Base-by-base conservation (phyloP, 2,113 vertebrate species). In the Aplodontia rufa region DNA sequence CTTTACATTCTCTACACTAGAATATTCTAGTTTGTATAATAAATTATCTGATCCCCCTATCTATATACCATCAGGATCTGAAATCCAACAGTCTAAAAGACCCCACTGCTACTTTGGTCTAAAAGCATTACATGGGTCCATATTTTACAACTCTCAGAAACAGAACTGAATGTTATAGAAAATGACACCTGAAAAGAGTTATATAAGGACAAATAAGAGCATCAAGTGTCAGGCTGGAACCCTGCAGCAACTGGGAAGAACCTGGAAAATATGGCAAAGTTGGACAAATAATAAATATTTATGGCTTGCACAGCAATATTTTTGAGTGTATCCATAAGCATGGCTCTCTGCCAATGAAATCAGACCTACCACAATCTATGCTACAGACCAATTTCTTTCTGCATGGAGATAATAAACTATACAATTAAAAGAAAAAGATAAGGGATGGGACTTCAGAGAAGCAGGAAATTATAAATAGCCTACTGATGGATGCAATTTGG, bases 221-320 rank as follows among this genome's bases (percentile, higher is more conserved):
- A 22, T 37, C 74, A 62, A 69, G 40, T 40, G 40, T 62, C 51
- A 51, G 45, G 32, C 51, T 53, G 69, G n/a, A 47, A 69, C 85
- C 84, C 83, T 35, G 11, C 32, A 82, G 80, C 95, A 79, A 96
- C 83, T 96, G 94, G 93, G 92, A 96, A 71, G 97, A 97, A 98
- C 98, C 98, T 98, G 97, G 97, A 92, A 97, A 97, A 97, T 94
- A 97, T 87, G 97, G 88, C 87, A 93, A 94, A 97, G 85, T 96
- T 94, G 45, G 47, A 40, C 95, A 92, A 80, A 95, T 95, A 97
- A 98, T 98, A 98, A 98, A 98, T 98, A 98, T 98, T 98, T 98
- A 98, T 96, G 97, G 97, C 97, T 97, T 93, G 55, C 95, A 96
- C 94, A 98, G 97, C 93, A 98, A 95, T 97, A 97, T 98, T 98